Evolutionary conservation across 2,113 vertebrate genomes (phyloP).

Genomic region (Isichthys henryi): DNA sequence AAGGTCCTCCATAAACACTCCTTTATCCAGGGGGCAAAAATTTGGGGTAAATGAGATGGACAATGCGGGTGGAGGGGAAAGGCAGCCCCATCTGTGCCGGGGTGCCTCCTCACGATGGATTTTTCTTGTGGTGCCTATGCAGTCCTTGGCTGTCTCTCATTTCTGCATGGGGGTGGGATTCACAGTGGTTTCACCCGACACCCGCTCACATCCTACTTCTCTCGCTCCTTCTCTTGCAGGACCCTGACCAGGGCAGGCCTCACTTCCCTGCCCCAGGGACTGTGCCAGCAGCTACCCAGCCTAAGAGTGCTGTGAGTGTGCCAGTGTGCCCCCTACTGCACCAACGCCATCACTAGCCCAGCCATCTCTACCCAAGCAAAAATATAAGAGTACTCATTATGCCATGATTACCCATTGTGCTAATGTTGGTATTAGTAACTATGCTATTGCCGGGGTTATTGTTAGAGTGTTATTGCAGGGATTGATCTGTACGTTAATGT

Average conservation of each 20-base stretch:
- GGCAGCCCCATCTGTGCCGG: not conserved
- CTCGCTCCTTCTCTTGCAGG: slow-evolving; percentile 50
- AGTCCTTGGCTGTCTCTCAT: slow-evolving; percentile 29
- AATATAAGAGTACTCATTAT: not conserved
- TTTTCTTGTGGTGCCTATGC: slow-evolving; percentile 18
- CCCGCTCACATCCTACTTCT: not conserved
- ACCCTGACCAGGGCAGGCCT: slow-evolving; percentile 82
- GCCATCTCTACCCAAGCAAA: not conserved
- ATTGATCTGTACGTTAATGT: not conserved
- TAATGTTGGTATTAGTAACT: not conserved
- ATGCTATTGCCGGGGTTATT: not conserved
- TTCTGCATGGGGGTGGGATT: not conserved
- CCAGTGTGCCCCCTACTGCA: not conserved
- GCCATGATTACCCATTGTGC: not conserved
- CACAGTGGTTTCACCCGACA: not conserved
- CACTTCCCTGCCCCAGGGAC: slow-evolving; percentile 69
- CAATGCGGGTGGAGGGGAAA: not conserved
- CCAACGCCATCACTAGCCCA: not conserved
- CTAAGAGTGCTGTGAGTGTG: slow-evolving; percentile 86
- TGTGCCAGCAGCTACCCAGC: slow-evolving; percentile 84
- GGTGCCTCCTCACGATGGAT: not conserved
- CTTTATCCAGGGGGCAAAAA: not conserved
- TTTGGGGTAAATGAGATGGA: not conserved
- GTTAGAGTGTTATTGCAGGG: not conserved
- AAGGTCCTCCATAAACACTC: not conserved